These are phyloP conservation scores for Pipistrellus pygmaeus DNA, from an alignment of 2,797 vertebrate species.

Conservation along the genomic window DNA sequence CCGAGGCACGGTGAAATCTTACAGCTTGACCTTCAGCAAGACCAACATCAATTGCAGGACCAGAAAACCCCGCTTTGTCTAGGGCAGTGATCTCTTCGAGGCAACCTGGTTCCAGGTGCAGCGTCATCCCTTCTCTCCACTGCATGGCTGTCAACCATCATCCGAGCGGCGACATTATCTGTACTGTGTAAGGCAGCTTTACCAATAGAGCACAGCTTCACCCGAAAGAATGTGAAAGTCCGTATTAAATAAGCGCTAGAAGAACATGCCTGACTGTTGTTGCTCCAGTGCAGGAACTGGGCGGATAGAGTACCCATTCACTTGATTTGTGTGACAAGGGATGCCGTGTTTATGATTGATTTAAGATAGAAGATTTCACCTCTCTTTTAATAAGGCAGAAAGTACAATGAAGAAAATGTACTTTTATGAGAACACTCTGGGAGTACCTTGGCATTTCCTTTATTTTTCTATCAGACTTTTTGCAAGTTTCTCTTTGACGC, in stretches of 20 bases:
- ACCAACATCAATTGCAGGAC: neutral
- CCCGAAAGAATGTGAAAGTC: neutral
- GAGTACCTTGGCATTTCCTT: slow-evolving; percentile 47
- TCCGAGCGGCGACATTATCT: neutral
- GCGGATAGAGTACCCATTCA: neutral
- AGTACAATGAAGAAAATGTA: slow-evolving; percentile 44
- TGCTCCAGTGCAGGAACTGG: neutral
- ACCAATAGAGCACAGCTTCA: neutral
- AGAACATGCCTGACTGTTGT: slow-evolving; percentile 5
- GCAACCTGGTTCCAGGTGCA: neutral
- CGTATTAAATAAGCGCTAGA: slow-evolving; percentile 38
- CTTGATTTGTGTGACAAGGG: slow-evolving; percentile 66
- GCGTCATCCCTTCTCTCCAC: neutral
- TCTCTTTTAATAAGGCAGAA: slow-evolving; percentile 57
- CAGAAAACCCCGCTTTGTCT: neutral
- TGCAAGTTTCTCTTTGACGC: slow-evolving; percentile 7
- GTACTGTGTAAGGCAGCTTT: neutral
- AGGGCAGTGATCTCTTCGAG: neutral
- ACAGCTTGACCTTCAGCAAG: neutral
- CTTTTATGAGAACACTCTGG: slow-evolving; percentile 43
- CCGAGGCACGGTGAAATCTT: neutral
- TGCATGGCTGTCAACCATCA: neutral
- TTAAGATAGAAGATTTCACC: neutral
- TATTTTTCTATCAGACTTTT: slow-evolving; percentile 52
- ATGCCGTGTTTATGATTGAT: slow-evolving; percentile 58